These are phyloP conservation scores for Coryphaenoides rupestris DNA, from an alignment of 2,113 vertebrate species.

Conservation along the genomic window DNA sequence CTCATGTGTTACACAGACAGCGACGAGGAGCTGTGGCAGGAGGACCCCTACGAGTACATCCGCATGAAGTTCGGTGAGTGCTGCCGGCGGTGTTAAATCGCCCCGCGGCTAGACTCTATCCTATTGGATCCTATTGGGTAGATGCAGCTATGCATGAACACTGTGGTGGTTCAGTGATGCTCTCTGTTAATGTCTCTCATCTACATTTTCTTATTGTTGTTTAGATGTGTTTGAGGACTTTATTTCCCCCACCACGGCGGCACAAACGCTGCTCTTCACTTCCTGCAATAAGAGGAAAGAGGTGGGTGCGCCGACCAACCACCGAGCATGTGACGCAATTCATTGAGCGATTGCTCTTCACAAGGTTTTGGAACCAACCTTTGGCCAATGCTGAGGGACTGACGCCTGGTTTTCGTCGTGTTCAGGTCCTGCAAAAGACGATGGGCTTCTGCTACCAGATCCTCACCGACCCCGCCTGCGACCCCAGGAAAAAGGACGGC, in stretches of 20 bases:
- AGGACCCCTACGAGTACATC: slow-evolving; percentile 98
- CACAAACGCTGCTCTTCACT: slow-evolving; percentile 95
- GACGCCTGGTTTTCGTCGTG: background rate
- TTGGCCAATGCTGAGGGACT: background rate
- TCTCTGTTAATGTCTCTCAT: background rate
- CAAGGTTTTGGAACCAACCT: background rate
- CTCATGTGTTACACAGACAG: slow-evolving; percentile 99
- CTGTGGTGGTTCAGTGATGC: background rate
- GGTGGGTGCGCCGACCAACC: slow-evolving; percentile 61
- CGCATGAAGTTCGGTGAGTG: slow-evolving; percentile 96
- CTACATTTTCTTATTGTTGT: background rate
- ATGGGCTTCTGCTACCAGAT: slow-evolving; percentile 99
- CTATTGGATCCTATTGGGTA: background rate
- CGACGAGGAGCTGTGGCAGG: slow-evolving; percentile 97
- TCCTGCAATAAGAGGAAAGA: slow-evolving; percentile 99
- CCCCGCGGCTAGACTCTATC: background rate
- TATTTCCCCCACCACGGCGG: slow-evolving; percentile 96
- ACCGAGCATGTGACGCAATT: too few species aligned
- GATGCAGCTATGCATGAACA: background rate
- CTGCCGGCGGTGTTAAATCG: background rate
- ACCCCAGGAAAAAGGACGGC: slow-evolving; percentile 97
- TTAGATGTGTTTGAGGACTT: slow-evolving; percentile 98
- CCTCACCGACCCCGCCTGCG: slow-evolving; percentile 87
- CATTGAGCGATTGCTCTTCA: too few species aligned
- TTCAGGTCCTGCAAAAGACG: slow-evolving; percentile 93